Evolutionary conservation across 1,140 invertebrate genomes (phyloP).

Genomic region (Drosophila guanche): DNA sequence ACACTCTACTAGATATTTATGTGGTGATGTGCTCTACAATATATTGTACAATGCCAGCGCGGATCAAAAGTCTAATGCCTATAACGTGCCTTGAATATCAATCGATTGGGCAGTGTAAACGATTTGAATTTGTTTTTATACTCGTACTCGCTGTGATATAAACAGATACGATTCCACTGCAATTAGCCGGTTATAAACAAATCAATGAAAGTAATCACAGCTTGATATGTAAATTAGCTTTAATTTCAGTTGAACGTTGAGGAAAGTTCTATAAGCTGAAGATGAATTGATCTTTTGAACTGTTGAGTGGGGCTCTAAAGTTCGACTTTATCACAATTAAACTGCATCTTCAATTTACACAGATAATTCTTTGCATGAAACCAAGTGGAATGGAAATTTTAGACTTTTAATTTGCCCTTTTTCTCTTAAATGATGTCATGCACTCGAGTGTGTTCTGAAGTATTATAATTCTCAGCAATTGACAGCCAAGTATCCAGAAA

Average conservation of each 20-base stretch:
- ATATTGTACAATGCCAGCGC: conserved; percentile 22
- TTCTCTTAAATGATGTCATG: too few relatives aligned
- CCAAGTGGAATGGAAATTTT: too few relatives aligned
- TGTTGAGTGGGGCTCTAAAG: background rate
- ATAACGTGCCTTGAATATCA: conserved; percentile 25
- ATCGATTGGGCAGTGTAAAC: conserved; percentile 4
- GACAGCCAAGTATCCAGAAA: too few relatives aligned
- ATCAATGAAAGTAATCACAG: conserved; percentile 15
- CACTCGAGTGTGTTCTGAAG: too few relatives aligned
- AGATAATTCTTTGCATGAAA: too few relatives aligned
- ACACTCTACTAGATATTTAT: conserved; percentile 23
- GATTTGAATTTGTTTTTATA: background rate
- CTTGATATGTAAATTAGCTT: conserved; percentile 22
- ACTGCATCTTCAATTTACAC: too few relatives aligned
- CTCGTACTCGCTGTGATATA: background rate
- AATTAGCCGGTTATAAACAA: conserved; percentile 27
- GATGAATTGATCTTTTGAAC: background rate
- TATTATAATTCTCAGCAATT: too few relatives aligned
- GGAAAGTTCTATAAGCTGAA: conserved; percentile 8
- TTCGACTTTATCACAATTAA: too few relatives aligned
- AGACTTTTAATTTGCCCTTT: too few relatives aligned
- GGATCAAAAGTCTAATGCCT: conserved; percentile 34
- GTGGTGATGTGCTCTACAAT: background rate
- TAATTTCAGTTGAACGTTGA: background rate
- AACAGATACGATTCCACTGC: conserved; percentile 6